Conservation (phyloP, 2,113 vertebrate species). For the Lutjanus erythropterus region DNA sequence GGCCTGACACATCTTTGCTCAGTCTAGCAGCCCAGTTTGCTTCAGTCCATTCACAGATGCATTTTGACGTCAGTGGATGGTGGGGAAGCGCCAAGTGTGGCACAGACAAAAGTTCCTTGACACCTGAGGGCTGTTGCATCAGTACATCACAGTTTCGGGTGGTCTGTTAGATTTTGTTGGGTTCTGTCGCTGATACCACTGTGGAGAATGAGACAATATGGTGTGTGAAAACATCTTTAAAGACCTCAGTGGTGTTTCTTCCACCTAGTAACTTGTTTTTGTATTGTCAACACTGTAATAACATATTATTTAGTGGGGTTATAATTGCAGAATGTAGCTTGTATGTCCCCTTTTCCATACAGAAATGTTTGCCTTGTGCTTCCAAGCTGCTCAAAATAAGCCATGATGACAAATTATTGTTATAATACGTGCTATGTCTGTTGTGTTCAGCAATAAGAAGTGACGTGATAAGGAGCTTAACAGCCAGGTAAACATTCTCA, state of each 20-base stretch:
- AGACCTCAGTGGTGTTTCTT: conserved; percentile 3
- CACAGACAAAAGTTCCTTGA: conserved; percentile 27
- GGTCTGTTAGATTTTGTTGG: conserved; percentile 15
- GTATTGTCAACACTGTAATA: neutral
- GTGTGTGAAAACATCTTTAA: neutral
- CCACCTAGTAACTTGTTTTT: conserved; percentile 4
- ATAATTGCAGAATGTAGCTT: conserved; percentile 1
- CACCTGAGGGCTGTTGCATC: conserved; percentile 25
- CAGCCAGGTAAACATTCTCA: conserved; percentile 9
- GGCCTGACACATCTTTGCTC: neutral
- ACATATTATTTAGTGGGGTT: conserved; percentile 4
- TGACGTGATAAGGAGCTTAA: conserved; percentile 41
- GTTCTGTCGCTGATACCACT: neutral
- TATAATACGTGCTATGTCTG: neutral
- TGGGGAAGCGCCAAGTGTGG: neutral
- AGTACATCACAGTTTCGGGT: conserved; percentile 32
- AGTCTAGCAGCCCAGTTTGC: neutral
- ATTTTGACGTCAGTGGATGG: conserved; percentile 19
- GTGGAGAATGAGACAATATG: conserved; percentile 13
- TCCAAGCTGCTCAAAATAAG: conserved; percentile 9
- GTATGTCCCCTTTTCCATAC: neutral
- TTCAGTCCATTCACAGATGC: conserved; percentile 11
- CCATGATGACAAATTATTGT: conserved; percentile 1
- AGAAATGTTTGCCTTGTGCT: neutral
- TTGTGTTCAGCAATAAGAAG: conserved; percentile 9